phyloP scores from a whole-genome alignment of 2,888 invertebrate species.

The Onthophagus sagittarius region DNA sequence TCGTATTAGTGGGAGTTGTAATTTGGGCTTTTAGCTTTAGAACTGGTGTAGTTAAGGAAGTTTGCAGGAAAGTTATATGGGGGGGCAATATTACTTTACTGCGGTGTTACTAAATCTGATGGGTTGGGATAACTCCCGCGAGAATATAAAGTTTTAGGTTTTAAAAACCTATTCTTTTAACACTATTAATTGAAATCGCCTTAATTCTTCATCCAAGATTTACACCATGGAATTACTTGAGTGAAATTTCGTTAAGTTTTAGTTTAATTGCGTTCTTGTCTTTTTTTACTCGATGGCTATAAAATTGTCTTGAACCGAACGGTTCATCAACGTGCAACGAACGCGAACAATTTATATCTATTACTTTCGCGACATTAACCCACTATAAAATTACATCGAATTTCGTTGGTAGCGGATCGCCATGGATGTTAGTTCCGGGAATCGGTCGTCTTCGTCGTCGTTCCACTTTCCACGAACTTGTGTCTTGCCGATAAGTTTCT shows the following conservation, averaged over 20 bases:
- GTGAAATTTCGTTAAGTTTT: neutral
- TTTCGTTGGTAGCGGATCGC: neutral
- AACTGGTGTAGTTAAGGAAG: neutral
- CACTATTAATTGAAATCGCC: neutral
- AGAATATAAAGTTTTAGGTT: neutral
- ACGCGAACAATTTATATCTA: slow-evolving; percentile 24
- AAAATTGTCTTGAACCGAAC: slow-evolving; percentile 15
- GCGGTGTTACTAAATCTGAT: neutral
- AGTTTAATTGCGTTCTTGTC: neutral
- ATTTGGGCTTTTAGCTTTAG: neutral
- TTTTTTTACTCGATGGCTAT: neutral
- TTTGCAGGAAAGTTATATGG: neutral
- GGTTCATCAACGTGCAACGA: slow-evolving; percentile 18
- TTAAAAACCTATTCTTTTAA: neutral
- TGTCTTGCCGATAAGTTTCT: slow-evolving; percentile 17
- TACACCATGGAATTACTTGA: neutral
- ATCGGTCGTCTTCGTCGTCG: slow-evolving; percentile 6
- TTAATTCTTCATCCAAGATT: too few species aligned
- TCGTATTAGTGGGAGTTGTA: neutral
- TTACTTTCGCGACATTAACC: slow-evolving; percentile 24
- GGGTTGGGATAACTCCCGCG: neutral
- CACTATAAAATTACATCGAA: slow-evolving; percentile 23
- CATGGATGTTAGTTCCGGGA: slow-evolving; percentile 11
- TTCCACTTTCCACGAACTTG: slow-evolving; percentile 6
- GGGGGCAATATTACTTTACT: neutral